A percentile compares a stretch with the other conserved stretches of the same genome.
These are phyloP conservation scores for Iselma pallidipennis DNA, from an alignment of 2,888 invertebrate genomes.

Conservation along the genomic window DNA sequence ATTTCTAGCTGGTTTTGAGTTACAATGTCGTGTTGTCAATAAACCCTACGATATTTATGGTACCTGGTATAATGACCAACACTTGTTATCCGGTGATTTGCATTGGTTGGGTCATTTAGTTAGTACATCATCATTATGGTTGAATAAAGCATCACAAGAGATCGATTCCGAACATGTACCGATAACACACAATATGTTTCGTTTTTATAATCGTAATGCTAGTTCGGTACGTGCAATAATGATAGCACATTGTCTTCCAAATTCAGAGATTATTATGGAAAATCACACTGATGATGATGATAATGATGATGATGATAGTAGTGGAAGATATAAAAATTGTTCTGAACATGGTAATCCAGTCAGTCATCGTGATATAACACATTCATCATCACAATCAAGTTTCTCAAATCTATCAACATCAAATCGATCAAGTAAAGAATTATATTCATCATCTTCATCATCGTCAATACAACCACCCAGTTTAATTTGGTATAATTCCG, in stretches of 20 bases:
- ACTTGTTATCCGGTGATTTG: slow-evolving; percentile 79
- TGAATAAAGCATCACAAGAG: slow-evolving; percentile 83
- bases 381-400: slow-evolving; percentile 3
- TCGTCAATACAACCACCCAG: slow-evolving; percentile 35
- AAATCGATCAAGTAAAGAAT: not conserved
- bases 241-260: slow-evolving; percentile 71
- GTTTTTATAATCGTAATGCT: slow-evolving; percentile 78
- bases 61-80: slow-evolving; percentile 84
- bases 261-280: slow-evolving; percentile 47
- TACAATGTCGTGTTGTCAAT: slow-evolving; percentile 72
- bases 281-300: slow-evolving; percentile 33
- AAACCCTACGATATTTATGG: slow-evolving; percentile 88
- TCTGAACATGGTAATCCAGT: slow-evolving; percentile 59
- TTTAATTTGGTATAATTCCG: slow-evolving; percentile 66
- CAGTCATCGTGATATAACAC: slow-evolving; percentile 57
- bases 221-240: slow-evolving; percentile 78
- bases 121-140: slow-evolving; percentile 74
- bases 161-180: slow-evolving; percentile 77
- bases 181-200: slow-evolving; percentile 71
- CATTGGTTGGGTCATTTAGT: slow-evolving; percentile 77
- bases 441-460: not conserved
- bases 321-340: slow-evolving; percentile 30
- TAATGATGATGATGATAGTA: slow-evolving; percentile 26
- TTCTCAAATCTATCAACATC: not conserved
- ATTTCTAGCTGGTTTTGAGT: slow-evolving; percentile 66